Conservation (phyloP, 2,797 vertebrate species). For the Tangara arthus region DNA sequence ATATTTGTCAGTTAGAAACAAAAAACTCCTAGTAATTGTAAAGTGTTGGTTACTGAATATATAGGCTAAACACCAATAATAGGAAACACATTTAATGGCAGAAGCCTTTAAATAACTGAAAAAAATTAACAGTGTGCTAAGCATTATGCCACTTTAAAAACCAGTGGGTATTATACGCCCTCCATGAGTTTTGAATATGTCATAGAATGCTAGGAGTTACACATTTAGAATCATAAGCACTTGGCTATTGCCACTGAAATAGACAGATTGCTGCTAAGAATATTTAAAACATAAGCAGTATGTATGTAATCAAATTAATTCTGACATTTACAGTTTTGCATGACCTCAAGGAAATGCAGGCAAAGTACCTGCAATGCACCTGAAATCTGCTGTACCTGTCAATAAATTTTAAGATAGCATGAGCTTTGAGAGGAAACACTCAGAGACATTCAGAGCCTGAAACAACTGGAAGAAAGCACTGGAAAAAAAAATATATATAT, state of each 20-base stretch:
- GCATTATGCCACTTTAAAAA: neutral
- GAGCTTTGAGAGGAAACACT: slow-evolving; percentile 6
- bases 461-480: neutral
- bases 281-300: neutral
- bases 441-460: neutral
- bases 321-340: neutral
- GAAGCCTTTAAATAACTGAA: neutral
- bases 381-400: neutral
- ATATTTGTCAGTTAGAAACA: neutral
- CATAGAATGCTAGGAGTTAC: neutral
- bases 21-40: neutral
- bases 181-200: neutral
- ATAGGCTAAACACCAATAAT: neutral
- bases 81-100: neutral
- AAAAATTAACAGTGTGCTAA: neutral
- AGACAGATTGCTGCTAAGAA: neutral
- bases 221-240: neutral
- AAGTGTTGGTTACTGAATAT: neutral
- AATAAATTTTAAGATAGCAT: neutral
- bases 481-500: neutral
- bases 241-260: neutral
- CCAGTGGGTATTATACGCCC: neutral
- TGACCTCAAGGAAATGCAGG: slow-evolving; percentile 22
- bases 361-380: slow-evolving; percentile 15
- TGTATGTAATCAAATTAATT: neutral